Percentiles rank a stretch among this genome's conserved stretches.
phyloP scores from a whole-genome alignment of 2,888 invertebrate species.

The Papilio elwesi region DNA sequence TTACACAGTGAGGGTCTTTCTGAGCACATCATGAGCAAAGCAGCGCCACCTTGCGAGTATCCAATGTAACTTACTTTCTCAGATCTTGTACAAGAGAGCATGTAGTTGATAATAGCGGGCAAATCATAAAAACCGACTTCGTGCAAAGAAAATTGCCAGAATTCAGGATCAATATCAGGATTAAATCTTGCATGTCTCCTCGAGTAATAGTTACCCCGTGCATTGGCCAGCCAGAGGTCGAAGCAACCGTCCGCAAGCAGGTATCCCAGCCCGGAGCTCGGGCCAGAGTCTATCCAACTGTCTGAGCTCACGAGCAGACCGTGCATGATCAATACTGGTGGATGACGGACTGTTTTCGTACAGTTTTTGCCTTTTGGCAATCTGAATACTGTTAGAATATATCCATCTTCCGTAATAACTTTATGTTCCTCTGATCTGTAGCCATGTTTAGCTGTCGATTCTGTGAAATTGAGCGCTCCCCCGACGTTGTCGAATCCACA shows the following conservation, averaged over 20 bases:
- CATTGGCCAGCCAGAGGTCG: slow-evolving; percentile 62
- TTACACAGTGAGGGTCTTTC: slow-evolving; percentile 86
- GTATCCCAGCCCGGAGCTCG: slow-evolving; percentile 53
- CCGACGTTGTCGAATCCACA: background rate
- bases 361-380: slow-evolving; percentile 57
- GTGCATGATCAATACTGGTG: slow-evolving; percentile 69
- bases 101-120: slow-evolving; percentile 83
- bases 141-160: slow-evolving; percentile 85
- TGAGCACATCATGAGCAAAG: slow-evolving; percentile 87
- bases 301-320: slow-evolving; percentile 67
- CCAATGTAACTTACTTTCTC: slow-evolving; percentile 83
- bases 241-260: slow-evolving; percentile 54
- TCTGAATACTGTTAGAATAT: slow-evolving; percentile 62
- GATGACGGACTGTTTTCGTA: slow-evolving; percentile 45
- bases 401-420: slow-evolving; percentile 67
- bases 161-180: slow-evolving; percentile 64
- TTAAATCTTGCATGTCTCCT: slow-evolving; percentile 75
- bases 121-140: slow-evolving; percentile 90
- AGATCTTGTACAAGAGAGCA: slow-evolving; percentile 56
- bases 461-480: slow-evolving; percentile 56
- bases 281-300: slow-evolving; percentile 66
- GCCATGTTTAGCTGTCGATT: slow-evolving; percentile 55
- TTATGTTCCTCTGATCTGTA: slow-evolving; percentile 61
- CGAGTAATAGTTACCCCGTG: slow-evolving; percentile 76
- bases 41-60: slow-evolving; percentile 89